Percentiles rank a stretch among this genome's conserved stretches.
Evolutionary conservation across 2,888 invertebrate genomes (phyloP).

Genomic region (Drosophila koepferae): DNA sequence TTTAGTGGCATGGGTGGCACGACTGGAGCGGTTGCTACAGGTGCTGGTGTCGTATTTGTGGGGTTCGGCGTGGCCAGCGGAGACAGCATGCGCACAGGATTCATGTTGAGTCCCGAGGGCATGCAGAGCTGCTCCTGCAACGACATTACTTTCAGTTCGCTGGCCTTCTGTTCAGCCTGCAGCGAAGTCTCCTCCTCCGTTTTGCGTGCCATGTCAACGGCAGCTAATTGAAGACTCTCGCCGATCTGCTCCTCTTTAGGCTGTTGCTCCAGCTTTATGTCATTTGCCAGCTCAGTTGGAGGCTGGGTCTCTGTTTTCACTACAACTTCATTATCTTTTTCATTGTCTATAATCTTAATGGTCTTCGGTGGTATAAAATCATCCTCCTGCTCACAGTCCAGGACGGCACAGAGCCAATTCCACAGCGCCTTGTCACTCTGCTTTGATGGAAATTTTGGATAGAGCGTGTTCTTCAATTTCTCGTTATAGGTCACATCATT

Average conservation of each 20-base stretch:
- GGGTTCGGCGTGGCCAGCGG: constrained; percentile 83
- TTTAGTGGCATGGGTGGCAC: constrained; percentile 25
- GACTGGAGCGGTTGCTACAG: constrained; percentile 21
- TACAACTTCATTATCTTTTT: constrained; percentile 53
- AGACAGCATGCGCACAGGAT: constrained; percentile 84
- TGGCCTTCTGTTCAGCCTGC: constrained; percentile 78
- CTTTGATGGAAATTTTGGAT: constrained; percentile 93
- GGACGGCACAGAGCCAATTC: constrained; percentile 91
- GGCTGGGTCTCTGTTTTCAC: constrained; percentile 60
- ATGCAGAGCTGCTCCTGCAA: constrained; percentile 84
- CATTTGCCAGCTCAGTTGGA: constrained; percentile 32
- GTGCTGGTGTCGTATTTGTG: constrained; percentile 60
- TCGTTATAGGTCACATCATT: constrained; percentile 91
- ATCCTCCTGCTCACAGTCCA: constrained; percentile 91
- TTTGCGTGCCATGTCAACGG: constrained; percentile 64
- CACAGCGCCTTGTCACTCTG: constrained; percentile 91
- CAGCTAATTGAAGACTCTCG: constrained; percentile 39
- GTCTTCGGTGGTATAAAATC: constrained; percentile 87
- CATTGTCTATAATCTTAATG: constrained; percentile 81
- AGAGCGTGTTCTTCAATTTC: constrained; percentile 92
- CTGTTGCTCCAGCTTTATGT: constrained; percentile 65
- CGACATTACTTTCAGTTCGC: constrained; percentile 83
- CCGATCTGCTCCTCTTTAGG: constrained; percentile 72
- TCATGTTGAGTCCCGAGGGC: constrained; percentile 85
- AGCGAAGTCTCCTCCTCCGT: constrained; percentile 69